A percentile compares a stretch with the other conserved stretches of the same genome.
These are phyloP conservation scores for Hermodice carunculata DNA, from an alignment of 2,888 invertebrate species.

Conservation along the genomic window DNA sequence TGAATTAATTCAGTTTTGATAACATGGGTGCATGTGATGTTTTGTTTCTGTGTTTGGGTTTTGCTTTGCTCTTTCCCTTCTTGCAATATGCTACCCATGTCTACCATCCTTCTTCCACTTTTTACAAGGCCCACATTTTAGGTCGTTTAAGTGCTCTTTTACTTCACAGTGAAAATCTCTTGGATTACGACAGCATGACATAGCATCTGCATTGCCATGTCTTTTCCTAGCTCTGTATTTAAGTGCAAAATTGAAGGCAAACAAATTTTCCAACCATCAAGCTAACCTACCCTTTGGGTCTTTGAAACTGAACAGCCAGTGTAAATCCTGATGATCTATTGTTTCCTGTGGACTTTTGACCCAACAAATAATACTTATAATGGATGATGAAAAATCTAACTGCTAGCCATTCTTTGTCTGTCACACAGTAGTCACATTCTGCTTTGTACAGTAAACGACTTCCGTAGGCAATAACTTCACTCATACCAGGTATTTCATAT, in stretches of 20 bases:
- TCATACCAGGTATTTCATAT: too few species aligned
- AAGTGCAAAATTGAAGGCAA: conserved; percentile 1
- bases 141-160: too few species aligned
- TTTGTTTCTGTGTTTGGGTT: too few species aligned
- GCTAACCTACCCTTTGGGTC: not conserved
- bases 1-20: too few species aligned
- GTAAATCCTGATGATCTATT: not conserved
- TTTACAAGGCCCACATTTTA: too few species aligned
- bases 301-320: not conserved
- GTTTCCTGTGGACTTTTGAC: not conserved
- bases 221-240: not conserved
- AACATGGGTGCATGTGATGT: too few species aligned
- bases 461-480: conserved; percentile 19
- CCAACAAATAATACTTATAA: conserved; percentile 6
- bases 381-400: not conserved
- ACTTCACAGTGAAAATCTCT: too few species aligned
- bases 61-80: too few species aligned
- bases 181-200: too few species aligned
- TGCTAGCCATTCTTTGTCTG: conserved; percentile 17
- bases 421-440: conserved; percentile 22
- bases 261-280: not conserved
- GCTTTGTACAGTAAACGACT: conserved; percentile 1
- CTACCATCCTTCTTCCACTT: too few species aligned
- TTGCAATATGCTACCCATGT: too few species aligned
- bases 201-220: conserved; percentile 1